Conservation (phyloP, 2,113 vertebrate genomes). For the Ariopsis seemanni region DNA sequence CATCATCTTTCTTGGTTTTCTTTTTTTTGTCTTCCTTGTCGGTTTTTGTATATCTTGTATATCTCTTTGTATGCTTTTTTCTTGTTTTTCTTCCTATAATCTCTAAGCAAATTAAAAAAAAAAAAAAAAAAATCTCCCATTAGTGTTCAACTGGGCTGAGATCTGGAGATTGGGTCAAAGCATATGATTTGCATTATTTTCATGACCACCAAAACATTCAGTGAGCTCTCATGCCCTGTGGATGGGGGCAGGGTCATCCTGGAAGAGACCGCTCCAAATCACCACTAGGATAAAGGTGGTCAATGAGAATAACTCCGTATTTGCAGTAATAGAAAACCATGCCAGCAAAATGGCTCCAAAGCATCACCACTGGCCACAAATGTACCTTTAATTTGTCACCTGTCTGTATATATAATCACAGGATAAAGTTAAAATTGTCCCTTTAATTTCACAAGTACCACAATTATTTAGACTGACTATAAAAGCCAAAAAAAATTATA, state of each 20-base stretch:
- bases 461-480: no score
- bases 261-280: background rate
- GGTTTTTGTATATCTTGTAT: no score
- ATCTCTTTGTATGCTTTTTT: no score
- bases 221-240: background rate
- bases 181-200: background rate
- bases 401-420: background rate
- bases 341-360: no score
- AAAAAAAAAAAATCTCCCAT: background rate
- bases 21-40: no score
- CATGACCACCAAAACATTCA: background rate
- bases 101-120: no score
- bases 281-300: no score
- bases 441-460: background rate
- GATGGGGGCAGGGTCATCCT: background rate
- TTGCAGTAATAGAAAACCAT: no score
- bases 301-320: no score
- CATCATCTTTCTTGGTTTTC: no score
- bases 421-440: background rate
- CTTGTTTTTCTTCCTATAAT: no score
- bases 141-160: background rate
- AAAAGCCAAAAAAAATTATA: no score
- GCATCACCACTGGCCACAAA: background rate
- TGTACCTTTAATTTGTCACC: background rate
- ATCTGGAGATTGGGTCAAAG: background rate